phyloP scores from a whole-genome alignment of 2,113 vertebrate genomes.

The Sterna hirundo region DNA sequence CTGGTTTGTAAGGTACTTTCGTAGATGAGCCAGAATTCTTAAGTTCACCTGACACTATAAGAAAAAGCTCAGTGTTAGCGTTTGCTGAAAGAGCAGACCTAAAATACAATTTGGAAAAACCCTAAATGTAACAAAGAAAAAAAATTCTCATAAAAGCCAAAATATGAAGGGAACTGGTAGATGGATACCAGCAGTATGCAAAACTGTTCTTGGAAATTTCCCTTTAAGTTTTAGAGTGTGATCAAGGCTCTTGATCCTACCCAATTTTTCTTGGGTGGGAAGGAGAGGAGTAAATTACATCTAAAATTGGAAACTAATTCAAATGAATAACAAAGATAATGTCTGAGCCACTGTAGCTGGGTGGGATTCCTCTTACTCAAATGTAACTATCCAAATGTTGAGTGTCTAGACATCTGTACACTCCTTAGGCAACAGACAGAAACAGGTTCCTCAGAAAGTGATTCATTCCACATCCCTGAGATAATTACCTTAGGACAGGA shows the following conservation, averaged over 20 bases:
- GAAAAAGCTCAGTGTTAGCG: not conserved
- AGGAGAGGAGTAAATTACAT: not conserved
- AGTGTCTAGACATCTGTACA: not conserved
- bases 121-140: not conserved
- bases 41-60: not conserved
- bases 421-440: not conserved
- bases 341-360: not conserved
- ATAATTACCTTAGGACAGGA: not conserved
- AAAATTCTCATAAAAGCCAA: not conserved
- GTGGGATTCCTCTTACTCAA: not conserved
- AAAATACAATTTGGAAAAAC: not conserved
- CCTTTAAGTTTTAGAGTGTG: not conserved
- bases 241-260: not conserved
- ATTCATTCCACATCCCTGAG: not conserved
- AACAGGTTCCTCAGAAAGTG: not conserved
- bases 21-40: not conserved
- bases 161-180: not conserved
- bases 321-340: not conserved
- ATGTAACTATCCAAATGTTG: not conserved
- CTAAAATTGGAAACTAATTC: not conserved
- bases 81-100: not conserved
- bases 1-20: not conserved
- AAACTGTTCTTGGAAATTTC: not conserved
- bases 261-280: not conserved
- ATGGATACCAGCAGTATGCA: not conserved